phyloP scores from a whole-genome alignment of 2,888 invertebrate species.

The Parascotia fuliginaria region DNA sequence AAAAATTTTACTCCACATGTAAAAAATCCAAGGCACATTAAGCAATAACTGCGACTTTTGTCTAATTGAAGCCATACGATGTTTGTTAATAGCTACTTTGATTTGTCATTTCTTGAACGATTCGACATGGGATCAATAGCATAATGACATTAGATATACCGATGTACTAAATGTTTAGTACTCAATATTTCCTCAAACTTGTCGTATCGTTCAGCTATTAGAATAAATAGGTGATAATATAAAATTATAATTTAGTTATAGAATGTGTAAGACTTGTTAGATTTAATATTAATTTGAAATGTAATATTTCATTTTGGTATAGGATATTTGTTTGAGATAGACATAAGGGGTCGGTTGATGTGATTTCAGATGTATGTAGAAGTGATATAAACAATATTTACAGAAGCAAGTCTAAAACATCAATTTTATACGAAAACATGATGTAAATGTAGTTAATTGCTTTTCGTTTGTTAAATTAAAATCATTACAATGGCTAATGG shows the following conservation, averaged over 20 bases:
- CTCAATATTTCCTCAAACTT: constrained; percentile 8
- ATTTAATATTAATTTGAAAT: constrained; percentile 30
- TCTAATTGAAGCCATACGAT: constrained; percentile 8
- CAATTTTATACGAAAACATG: constrained; percentile 22
- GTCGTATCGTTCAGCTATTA: constrained; percentile 24
- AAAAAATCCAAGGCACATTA: too few relatives aligned
- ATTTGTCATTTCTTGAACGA: constrained; percentile 2
- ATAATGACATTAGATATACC: neutral
- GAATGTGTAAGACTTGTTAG: constrained; percentile 41
- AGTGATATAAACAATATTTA: constrained; percentile 16
- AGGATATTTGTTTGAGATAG: constrained; percentile 34
- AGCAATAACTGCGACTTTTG: neutral
- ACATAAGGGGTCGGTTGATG: constrained; percentile 16
- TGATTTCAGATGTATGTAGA: constrained; percentile 16
- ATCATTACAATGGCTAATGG: constrained; percentile 35
- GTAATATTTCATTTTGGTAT: constrained; percentile 21
- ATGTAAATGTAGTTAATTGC: constrained; percentile 36
- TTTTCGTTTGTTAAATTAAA: constrained; percentile 50
- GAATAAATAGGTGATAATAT: constrained; percentile 25
- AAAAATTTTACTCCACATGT: too few relatives aligned
- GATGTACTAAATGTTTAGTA: constrained; percentile 3
- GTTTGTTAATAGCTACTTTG: neutral
- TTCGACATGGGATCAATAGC: constrained; percentile 8
- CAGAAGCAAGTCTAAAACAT: constrained; percentile 19
- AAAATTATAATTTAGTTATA: constrained; percentile 35